Percentiles rank a stretch among this genome's conserved stretches.
Conservation (phyloP, 2,888 invertebrate species). For the Phyllotreta striolata region DNA sequence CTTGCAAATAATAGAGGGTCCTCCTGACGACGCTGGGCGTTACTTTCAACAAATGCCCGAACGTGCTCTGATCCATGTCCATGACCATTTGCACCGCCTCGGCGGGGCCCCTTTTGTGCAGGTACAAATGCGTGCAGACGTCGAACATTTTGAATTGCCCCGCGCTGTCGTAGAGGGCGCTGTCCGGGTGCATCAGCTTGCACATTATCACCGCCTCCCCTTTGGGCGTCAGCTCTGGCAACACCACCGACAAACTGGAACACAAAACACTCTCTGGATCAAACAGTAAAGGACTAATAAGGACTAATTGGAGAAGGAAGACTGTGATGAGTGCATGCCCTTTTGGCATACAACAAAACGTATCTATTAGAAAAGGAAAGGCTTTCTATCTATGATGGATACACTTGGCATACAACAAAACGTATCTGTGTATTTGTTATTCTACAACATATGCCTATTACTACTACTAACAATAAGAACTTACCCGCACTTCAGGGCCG, state of each 20-base stretch:
- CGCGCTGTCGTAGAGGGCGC: constrained; percentile 67
- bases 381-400: too few species aligned
- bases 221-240: constrained; percentile 47
- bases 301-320: too few species aligned
- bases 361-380: too few species aligned
- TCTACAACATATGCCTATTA: neutral
- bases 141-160: constrained; percentile 64
- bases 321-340: too few species aligned
- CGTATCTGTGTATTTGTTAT: too few species aligned
- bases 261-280: neutral
- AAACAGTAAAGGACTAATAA: too few species aligned
- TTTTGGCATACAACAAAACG: too few species aligned
- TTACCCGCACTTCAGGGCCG: constrained; percentile 65
- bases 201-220: constrained; percentile 52
- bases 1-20: constrained; percentile 73
- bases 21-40: constrained; percentile 72
- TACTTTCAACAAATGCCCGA: constrained; percentile 72
- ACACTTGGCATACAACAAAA: too few species aligned
- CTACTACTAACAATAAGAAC: constrained; percentile 41
- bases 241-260: constrained; percentile 43
- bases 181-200: constrained; percentile 64
- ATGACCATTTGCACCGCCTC: constrained; percentile 70
- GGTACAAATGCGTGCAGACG: constrained; percentile 69
- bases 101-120: constrained; percentile 63
- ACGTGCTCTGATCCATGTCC: constrained; percentile 68